These are phyloP conservation scores for Labeo rohita DNA, from an alignment of 2,113 vertebrate species.

Conservation along the genomic window DNA sequence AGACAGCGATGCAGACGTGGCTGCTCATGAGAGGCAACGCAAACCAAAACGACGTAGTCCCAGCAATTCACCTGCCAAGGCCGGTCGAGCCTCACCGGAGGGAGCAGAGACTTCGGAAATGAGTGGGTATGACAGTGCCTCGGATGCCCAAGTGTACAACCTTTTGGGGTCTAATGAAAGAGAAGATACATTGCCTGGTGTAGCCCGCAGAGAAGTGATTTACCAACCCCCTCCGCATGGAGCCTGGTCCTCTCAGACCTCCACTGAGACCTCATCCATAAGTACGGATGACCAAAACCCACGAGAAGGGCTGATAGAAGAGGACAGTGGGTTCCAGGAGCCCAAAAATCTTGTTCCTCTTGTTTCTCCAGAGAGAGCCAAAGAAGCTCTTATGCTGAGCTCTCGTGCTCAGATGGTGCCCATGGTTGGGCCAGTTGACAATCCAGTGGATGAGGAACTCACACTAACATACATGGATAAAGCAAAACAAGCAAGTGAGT, in stretches of 20 bases:
- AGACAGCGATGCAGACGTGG: slow-evolving; percentile 91
- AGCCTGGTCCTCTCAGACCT: slow-evolving; percentile 76
- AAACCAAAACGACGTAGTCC: slow-evolving; percentile 77
- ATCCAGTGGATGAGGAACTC: slow-evolving; percentile 92
- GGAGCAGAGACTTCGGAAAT: slow-evolving; percentile 79
- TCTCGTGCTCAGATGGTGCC: slow-evolving; percentile 90
- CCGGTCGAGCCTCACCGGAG: slow-evolving; percentile 71
- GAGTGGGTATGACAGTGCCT: slow-evolving; percentile 81
- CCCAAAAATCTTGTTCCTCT: slow-evolving; percentile 67
- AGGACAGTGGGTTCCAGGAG: slow-evolving; percentile 77
- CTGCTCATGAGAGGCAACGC: slow-evolving; percentile 76
- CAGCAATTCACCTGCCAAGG: slow-evolving; percentile 68
- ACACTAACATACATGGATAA: slow-evolving; percentile 92
- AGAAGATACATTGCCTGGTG: slow-evolving; percentile 64
- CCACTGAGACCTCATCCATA: slow-evolving; percentile 83
- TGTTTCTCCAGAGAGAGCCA: slow-evolving; percentile 86
- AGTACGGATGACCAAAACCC: slow-evolving; percentile 81
- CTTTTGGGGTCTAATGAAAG: slow-evolving; percentile 64
- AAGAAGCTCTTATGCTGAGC: slow-evolving; percentile 79
- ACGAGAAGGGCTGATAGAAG: slow-evolving; percentile 70
- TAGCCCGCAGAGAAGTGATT: slow-evolving; percentile 82
- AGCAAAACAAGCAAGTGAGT: slow-evolving; percentile 99
- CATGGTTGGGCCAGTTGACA: slow-evolving; percentile 94
- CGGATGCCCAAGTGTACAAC: slow-evolving; percentile 77
- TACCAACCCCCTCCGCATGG: slow-evolving; percentile 70